Evolutionary conservation across 2,113 vertebrate species (phyloP).

Genomic region (Cottus gobio): DNA sequence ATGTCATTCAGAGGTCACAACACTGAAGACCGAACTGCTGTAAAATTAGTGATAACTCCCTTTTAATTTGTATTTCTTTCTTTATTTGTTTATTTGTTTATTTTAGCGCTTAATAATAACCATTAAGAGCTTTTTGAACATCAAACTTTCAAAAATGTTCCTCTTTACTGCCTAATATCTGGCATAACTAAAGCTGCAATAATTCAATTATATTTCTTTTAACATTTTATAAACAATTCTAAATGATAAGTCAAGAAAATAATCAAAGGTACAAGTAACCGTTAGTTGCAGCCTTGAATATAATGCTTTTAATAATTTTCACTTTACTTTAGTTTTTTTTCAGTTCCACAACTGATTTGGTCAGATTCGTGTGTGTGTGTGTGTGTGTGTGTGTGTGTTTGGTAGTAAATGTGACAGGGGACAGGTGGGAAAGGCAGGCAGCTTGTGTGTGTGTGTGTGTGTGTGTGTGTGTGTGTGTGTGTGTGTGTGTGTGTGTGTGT

Average conservation of each 20-base stretch:
- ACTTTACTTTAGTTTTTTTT: background rate
- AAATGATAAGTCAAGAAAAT: background rate
- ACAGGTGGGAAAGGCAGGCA: slow-evolving; percentile 62
- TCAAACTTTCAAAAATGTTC: background rate
- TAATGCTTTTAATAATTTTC: background rate
- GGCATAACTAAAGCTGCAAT: background rate
- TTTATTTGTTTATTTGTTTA: no score
- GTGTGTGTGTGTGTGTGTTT: slow-evolving; percentile 45
- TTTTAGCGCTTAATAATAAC: no score
- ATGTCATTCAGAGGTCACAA: background rate
- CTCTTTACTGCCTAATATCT: background rate
- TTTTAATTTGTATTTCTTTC: background rate
- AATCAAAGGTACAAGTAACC: background rate
- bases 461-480: slow-evolving; percentile 44
- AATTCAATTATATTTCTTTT: background rate
- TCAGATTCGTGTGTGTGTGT: slow-evolving; percentile 1
- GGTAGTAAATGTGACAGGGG: slow-evolving; percentile 50
- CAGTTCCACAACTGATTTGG: background rate
- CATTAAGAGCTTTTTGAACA: background rate
- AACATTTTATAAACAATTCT: background rate
- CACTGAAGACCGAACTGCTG: background rate
- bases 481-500: slow-evolving; percentile 40
- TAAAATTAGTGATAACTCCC: background rate
- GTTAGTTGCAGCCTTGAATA: background rate
- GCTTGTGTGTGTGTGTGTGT: slow-evolving; percentile 40